phyloP scores from a whole-genome alignment of 2,888 invertebrate genomes.

The Drosophila yooni region DNA sequence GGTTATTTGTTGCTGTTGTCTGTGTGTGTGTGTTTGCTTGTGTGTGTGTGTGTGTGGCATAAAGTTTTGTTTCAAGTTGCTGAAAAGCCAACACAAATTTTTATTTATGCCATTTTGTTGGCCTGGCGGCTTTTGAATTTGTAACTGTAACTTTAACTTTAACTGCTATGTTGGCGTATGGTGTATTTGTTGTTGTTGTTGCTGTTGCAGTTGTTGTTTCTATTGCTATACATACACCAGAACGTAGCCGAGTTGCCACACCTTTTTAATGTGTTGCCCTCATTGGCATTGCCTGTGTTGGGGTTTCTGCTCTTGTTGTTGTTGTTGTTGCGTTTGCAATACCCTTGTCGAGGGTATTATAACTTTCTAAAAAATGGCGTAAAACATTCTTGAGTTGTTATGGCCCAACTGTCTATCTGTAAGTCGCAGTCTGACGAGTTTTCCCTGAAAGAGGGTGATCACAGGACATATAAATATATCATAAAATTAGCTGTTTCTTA shows the following conservation, averaged over 20 bases:
- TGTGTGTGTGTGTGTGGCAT: slow-evolving; percentile 32
- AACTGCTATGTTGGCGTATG: slow-evolving; percentile 57
- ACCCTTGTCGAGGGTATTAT: background rate
- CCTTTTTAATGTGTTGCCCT: slow-evolving; percentile 64
- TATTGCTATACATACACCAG: slow-evolving; percentile 37
- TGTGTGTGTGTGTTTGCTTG: slow-evolving; percentile 1
- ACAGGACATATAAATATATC: background rate
- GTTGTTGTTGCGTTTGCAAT: slow-evolving; percentile 15
- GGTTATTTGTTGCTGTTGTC: background rate
- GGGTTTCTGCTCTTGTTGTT: slow-evolving; percentile 35
- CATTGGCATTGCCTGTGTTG: slow-evolving; percentile 51
- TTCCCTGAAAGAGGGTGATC: background rate
- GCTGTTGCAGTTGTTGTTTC: slow-evolving; percentile 21
- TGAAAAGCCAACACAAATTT: slow-evolving; percentile 60
- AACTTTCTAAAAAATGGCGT: background rate
- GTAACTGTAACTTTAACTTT: slow-evolving; percentile 61
- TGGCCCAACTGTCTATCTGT: background rate
- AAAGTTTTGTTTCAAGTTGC: slow-evolving; percentile 51
- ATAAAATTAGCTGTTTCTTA: background rate
- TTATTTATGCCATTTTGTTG: slow-evolving; percentile 40
- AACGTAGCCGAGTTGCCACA: slow-evolving; percentile 67
- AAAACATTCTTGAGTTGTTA: background rate
- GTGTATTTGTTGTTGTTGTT: slow-evolving; percentile 38
- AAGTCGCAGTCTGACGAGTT: background rate
- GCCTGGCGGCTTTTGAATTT: slow-evolving; percentile 53